Evolutionary conservation across 2,113 vertebrate genomes (phyloP), one percentile per base, ranked within the genome.

Genomic region (Canis aureus): DNA sequence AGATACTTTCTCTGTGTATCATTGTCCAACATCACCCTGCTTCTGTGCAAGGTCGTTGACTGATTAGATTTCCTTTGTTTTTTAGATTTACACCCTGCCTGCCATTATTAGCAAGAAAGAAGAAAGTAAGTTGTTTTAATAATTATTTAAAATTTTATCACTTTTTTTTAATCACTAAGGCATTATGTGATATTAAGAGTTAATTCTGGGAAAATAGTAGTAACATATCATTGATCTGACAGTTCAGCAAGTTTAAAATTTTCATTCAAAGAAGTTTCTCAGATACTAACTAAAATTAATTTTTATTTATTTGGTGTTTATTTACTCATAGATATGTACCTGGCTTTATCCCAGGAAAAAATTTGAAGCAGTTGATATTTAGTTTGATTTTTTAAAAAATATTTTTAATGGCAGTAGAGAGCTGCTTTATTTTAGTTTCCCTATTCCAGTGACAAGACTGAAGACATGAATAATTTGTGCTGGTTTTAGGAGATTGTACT

Each of bases 21-120:
- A 32, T 0, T 86, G 81, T 67, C 20, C 51, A 19, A 11, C n/a
- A 51, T 62, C 49, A 25, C 51, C 35, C 67, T 82, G 80, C 23
- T 76, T 85, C 67, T 78, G 16, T 32, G 38, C 35, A 62, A 38
- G 4, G 29, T 53, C 69, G 35, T 64, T 89, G 60, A 78, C 60
- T 67, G 69, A 67, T 35, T 96, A 57, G 76, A 76, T 51, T 67
- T 13, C n/a, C 64, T 94, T 93, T 96, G 86, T 96, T 97, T 97
- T 97, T 89, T 97, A 99, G 99, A 99, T 99, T 98, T 99, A 99
- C 97, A 99, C 99, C 4, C 98, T 99, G 59, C 99, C 99, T 35
- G 99, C 99, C 69, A 99, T 99, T 96, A 99, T 99, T 96, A 99
- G 99, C 99, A 99, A 99, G 98, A 99, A 99, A 94, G 99, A 99